Evolutionary conservation across 2,888 invertebrate genomes (phyloP).

Genomic region (Heliconius cydno): DNA sequence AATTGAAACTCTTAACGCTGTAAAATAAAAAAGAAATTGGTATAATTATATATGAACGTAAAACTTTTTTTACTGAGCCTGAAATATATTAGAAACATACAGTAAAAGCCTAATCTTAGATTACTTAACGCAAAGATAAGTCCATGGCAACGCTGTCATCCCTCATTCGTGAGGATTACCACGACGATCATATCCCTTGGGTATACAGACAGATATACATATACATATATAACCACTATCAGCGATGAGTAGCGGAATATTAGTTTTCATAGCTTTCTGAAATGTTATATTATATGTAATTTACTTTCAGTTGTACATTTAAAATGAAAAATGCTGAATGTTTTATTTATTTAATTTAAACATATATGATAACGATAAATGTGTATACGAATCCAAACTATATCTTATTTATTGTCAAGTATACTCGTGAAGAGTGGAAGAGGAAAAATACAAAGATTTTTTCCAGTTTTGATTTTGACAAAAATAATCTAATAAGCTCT

Average conservation of each 20-base stretch:
- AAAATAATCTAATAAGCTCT: too few relatives aligned
- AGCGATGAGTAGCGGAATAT: conserved; percentile 2
- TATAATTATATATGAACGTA: background rate
- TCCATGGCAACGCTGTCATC: conserved; percentile 46
- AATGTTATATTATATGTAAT: background rate
- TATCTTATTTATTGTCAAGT: background rate
- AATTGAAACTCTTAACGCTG: background rate
- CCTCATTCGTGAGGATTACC: conserved; percentile 51
- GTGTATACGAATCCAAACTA: background rate
- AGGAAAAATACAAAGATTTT: too few relatives aligned
- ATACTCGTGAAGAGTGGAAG: too few relatives aligned
- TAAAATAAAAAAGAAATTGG: background rate
- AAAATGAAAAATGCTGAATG: background rate
- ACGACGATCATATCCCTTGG: conserved; percentile 45
- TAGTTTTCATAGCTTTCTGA: background rate
- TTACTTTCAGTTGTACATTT: background rate
- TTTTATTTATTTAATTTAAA: too few relatives aligned
- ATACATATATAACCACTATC: background rate
- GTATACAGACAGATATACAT: conserved; percentile 31
- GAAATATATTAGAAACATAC: background rate
- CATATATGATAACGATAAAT: too few relatives aligned
- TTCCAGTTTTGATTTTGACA: too few relatives aligned
- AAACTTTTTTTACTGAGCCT: background rate
- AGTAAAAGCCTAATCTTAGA: conserved; percentile 45
- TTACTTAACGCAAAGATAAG: conserved; percentile 48